These are phyloP conservation scores for Tauraco hartlaubi DNA, from an alignment of 2,797 vertebrate genomes.

Conservation along the genomic window DNA sequence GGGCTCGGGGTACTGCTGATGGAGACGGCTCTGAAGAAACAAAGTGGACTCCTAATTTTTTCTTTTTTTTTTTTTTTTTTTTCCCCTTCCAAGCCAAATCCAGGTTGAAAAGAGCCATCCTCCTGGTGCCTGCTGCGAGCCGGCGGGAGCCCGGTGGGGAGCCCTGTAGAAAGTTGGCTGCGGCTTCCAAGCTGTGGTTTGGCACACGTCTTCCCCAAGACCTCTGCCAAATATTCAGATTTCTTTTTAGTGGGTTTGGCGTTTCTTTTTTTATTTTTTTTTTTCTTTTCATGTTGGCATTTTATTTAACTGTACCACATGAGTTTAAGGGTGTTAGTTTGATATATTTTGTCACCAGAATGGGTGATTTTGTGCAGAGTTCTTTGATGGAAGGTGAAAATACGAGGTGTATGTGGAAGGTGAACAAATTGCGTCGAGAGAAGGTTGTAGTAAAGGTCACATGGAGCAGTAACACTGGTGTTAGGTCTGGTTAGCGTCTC, in stretches of 20 bases:
- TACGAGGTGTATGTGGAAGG: background rate
- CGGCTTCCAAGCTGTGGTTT: slow-evolving; percentile 75
- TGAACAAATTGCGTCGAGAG: background rate
- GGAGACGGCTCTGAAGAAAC: background rate
- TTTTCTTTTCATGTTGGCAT: slow-evolving; percentile 71
- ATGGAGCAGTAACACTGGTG: background rate
- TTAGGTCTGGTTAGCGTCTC: background rate
- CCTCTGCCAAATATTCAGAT: slow-evolving; percentile 70
- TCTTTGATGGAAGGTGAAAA: slow-evolving; percentile 43
- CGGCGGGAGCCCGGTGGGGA: slow-evolving; percentile 40
- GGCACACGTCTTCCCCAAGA: slow-evolving; percentile 55
- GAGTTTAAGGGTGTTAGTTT: slow-evolving; percentile 34
- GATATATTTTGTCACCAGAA: slow-evolving; percentile 43
- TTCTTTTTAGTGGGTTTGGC: background rate
- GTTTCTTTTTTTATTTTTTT: background rate
- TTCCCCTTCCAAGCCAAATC: slow-evolving; percentile 26
- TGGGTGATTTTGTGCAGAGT: background rate
- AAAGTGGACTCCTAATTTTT: background rate
- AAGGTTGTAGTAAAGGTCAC: background rate
- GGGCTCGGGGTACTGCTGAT: background rate
- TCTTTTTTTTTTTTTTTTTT: background rate
- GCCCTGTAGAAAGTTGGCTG: slow-evolving; percentile 73
- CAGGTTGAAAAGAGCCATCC: slow-evolving; percentile 48
- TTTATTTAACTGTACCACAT: slow-evolving; percentile 52
- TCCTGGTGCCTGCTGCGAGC: slow-evolving; percentile 38